Evolutionary conservation across 2,797 vertebrate genomes (phyloP).

Genomic region (Enoplosus armatus): DNA sequence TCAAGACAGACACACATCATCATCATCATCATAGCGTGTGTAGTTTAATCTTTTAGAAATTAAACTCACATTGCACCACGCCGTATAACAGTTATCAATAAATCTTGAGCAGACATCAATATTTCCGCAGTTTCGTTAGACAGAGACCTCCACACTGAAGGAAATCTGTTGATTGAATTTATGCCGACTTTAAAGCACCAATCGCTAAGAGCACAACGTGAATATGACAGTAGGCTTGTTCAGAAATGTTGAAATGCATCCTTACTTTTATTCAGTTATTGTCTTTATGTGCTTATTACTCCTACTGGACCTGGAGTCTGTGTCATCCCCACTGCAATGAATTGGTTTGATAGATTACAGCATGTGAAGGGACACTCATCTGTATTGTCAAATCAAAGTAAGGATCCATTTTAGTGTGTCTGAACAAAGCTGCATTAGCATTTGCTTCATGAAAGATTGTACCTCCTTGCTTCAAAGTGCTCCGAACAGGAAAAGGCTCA

Average conservation of each 20-base stretch:
- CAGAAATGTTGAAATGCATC: conserved; percentile 24
- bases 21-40: neutral
- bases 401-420: conserved; percentile 1
- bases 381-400: conserved; percentile 11
- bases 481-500: conserved; percentile 44
- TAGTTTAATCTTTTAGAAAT: conserved; percentile 62
- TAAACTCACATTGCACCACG: conserved; percentile 41
- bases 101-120: conserved; percentile 50
- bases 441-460: conserved; percentile 34
- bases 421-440: conserved; percentile 19
- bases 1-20: neutral
- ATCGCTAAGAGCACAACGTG: conserved; percentile 13
- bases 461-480: conserved; percentile 41
- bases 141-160: conserved; percentile 14
- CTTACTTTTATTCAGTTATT: neutral
- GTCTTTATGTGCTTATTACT: neutral
- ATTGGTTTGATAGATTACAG: neutral
- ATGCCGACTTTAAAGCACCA: conserved; percentile 54
- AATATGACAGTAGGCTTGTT: conserved; percentile 27
- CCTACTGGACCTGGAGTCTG: conserved; percentile 1
- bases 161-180: conserved; percentile 29
- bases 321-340: neutral
- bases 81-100: conserved; percentile 28
- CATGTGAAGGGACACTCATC: neutral
- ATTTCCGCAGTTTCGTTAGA: neutral